These are phyloP conservation scores for Rhinella marina DNA, from an alignment of 2,797 vertebrate species.

Conservation along the genomic window DNA sequence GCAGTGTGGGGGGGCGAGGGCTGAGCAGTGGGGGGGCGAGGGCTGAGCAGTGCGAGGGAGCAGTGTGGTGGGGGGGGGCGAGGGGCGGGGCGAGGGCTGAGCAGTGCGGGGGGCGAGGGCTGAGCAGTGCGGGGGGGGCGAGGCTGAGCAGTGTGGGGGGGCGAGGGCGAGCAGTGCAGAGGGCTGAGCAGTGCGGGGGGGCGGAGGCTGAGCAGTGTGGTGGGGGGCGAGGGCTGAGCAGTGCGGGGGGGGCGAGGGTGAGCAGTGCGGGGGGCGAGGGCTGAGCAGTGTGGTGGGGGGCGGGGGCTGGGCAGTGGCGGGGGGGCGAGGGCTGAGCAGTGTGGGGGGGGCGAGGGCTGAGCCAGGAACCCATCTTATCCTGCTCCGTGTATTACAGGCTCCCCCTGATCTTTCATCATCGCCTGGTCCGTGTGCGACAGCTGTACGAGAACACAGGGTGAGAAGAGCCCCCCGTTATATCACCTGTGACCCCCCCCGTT, in stretches of 20 bases:
- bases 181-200: too few species aligned
- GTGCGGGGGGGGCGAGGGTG: too few species aligned
- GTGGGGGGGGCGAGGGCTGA: neutral
- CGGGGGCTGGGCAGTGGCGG: too few species aligned
- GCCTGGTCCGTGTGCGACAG: conserved; percentile 84
- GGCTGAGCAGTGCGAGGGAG: too few species aligned
- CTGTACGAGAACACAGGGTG: conserved; percentile 88
- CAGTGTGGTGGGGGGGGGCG: too few species aligned
- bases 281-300: neutral
- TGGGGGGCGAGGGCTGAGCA: neutral
- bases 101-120: neutral
- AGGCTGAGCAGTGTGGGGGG: neutral
- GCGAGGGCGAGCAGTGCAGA: too few species aligned
- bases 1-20: neutral
- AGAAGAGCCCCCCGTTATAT: conserved; percentile 24
- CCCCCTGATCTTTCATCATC: conserved; percentile 78
- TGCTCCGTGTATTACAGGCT: conserved; percentile 73
- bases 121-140: neutral
- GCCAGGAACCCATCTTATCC: neutral
- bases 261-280: neutral
- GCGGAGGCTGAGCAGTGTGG: too few species aligned
- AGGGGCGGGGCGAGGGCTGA: neutral
- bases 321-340: neutral
- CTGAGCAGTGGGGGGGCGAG: neutral
- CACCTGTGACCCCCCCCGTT: neutral